Evolutionary conservation across 2,888 invertebrate species (phyloP).

Genomic region (Omphaloscelis lunosa): DNA sequence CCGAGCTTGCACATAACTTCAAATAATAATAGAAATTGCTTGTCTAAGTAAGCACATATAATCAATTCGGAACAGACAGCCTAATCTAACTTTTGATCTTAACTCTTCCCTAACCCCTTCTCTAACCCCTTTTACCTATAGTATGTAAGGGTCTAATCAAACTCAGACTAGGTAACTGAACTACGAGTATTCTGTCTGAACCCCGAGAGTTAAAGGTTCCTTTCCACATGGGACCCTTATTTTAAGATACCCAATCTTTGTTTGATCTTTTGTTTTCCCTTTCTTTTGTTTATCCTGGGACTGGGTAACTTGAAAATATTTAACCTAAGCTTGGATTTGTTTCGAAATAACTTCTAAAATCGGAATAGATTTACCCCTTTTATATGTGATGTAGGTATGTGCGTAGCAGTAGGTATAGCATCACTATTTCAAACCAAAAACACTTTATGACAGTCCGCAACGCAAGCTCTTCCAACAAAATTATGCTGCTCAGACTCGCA

Average conservation of each 20-base stretch:
- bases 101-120: not conserved
- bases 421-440: not conserved
- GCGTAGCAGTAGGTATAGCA: not conserved
- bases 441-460: not conserved
- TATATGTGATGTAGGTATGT: not conserved
- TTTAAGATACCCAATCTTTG: slow-evolving; percentile 50
- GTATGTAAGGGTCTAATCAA: slow-evolving; percentile 18
- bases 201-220: slow-evolving; percentile 17
- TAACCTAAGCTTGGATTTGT: not conserved
- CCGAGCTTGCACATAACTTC: not conserved
- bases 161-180: slow-evolving; percentile 39
- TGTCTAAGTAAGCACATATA: slow-evolving; percentile 8
- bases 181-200: slow-evolving; percentile 5
- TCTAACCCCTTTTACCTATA: not conserved
- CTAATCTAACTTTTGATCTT: slow-evolving; percentile 32
- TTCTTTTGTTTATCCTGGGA: slow-evolving; percentile 19
- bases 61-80: slow-evolving; percentile 15
- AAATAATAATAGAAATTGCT: slow-evolving; percentile 11
- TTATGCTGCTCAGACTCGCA: not conserved
- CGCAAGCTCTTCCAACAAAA: not conserved
- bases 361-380: not conserved
- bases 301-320: not conserved
- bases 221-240: slow-evolving; percentile 28
- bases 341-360: not conserved
- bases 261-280: slow-evolving; percentile 30